These are phyloP conservation scores for Drosophila parabipectinata DNA, from an alignment of 1,140 invertebrate species.

Conservation along the genomic window DNA sequence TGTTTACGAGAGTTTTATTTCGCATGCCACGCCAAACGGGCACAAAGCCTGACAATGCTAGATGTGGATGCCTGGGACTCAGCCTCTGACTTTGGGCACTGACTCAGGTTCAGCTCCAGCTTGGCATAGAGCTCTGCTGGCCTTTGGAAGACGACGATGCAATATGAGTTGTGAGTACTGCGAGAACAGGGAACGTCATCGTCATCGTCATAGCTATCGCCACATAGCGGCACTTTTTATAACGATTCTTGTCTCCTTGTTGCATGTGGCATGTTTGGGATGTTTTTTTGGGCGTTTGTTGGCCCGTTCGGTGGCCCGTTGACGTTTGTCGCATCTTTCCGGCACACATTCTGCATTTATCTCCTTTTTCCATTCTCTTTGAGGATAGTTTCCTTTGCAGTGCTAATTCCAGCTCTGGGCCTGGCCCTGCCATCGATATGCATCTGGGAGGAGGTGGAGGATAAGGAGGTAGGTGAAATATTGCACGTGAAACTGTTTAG, in stretches of 20 bases:
- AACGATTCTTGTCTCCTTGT: conserved; percentile 21
- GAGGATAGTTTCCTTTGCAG: conserved; percentile 20
- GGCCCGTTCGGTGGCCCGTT: conserved; percentile 40
- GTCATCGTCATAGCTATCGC: conserved; percentile 44
- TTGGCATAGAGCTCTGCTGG: conserved; percentile 21
- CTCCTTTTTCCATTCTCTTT: conserved; percentile 34
- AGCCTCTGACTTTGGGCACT: conserved; percentile 33
- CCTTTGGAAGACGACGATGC: conserved; percentile 38
- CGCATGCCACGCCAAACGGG: conserved; percentile 70
- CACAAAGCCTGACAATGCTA: conserved; percentile 75
- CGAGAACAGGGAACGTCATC: conserved; percentile 7
- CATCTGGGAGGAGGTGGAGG: conserved; percentile 39
- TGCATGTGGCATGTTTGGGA: conserved; percentile 29
- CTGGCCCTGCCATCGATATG: conserved; percentile 61
- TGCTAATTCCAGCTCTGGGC: conserved; percentile 33
- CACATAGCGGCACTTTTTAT: conserved; percentile 70
- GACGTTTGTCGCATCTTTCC: conserved; percentile 71
- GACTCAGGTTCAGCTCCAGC: conserved; percentile 34
- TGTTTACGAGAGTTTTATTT: conserved; percentile 80
- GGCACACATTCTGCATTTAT: conserved; percentile 15
- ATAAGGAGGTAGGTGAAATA: conserved; percentile 52
- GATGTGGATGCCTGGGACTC: conserved; percentile 44
- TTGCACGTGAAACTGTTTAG: conserved; percentile 56
- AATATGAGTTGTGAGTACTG: conserved; percentile 64
- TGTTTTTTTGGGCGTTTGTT: conserved; percentile 43